Percentiles rank a stretch among this genome's conserved stretches.
These are phyloP conservation scores for Chromobotia macracanthus DNA, from an alignment of 2,797 vertebrate species.

Conservation along the genomic window DNA sequence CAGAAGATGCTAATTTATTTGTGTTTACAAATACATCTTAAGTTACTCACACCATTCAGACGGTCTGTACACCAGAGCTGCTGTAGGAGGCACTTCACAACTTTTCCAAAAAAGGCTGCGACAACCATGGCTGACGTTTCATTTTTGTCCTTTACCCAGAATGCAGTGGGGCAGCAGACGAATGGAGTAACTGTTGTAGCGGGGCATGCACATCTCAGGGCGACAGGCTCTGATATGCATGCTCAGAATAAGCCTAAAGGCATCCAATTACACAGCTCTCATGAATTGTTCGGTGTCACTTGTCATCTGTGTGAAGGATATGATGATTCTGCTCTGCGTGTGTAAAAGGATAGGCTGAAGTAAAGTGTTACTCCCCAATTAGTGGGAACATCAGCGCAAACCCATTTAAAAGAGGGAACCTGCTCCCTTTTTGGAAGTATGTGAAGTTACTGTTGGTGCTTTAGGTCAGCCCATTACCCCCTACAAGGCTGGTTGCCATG, in stretches of 20 bases:
- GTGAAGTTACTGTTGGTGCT: neutral
- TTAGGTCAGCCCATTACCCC: too few relatives aligned
- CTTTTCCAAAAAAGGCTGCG: slow-evolving; percentile 77
- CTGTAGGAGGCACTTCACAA: slow-evolving; percentile 31
- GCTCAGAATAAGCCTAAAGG: slow-evolving; percentile 76
- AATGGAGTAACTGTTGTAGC: slow-evolving; percentile 43
- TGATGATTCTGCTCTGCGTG: slow-evolving; percentile 74
- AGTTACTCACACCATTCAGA: slow-evolving; percentile 59
- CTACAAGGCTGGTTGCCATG: slow-evolving; percentile 24
- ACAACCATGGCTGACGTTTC: slow-evolving; percentile 61
- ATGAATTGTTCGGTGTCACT: slow-evolving; percentile 77
- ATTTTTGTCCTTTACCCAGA: slow-evolving; percentile 66
- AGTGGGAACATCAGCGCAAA: slow-evolving; percentile 46
- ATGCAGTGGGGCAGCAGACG: slow-evolving; percentile 59
- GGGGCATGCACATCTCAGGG: slow-evolving; percentile 50
- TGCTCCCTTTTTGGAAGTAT: slow-evolving; percentile 37
- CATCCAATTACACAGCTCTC: slow-evolving; percentile 79
- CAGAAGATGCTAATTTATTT: slow-evolving; percentile 60
- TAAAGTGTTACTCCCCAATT: slow-evolving; percentile 45
- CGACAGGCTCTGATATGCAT: slow-evolving; percentile 65
- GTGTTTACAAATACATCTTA: slow-evolving; percentile 45
- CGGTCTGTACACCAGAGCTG: slow-evolving; percentile 36
- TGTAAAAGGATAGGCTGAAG: slow-evolving; percentile 75
- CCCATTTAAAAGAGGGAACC: slow-evolving; percentile 47
- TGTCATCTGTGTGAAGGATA: slow-evolving; percentile 68